phyloP scores from a whole-genome alignment of 2,113 vertebrate species.

The Oxygymnocypris stewartii region DNA sequence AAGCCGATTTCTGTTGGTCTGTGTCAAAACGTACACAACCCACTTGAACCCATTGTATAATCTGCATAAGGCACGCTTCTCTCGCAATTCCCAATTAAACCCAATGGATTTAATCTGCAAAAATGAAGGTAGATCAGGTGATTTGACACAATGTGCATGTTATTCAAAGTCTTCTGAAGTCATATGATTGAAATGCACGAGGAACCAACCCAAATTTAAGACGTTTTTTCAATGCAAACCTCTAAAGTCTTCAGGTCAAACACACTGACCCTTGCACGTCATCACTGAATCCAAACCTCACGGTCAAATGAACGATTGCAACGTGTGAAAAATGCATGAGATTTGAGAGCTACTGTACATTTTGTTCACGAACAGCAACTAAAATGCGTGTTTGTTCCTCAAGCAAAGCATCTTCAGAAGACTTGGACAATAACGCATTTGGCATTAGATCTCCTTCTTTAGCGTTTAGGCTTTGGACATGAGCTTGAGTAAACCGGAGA shows the following conservation, averaged over 20 bases:
- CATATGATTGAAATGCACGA: neutral
- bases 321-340: neutral
- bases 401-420: neutral
- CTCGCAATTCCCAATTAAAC: neutral
- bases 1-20: too few relatives aligned
- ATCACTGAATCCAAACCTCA: neutral
- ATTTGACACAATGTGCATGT: accelerated
- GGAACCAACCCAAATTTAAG: neutral
- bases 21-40: neutral
- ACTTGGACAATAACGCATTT: neutral
- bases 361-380: neutral
- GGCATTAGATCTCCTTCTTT: neutral
- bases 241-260: neutral
- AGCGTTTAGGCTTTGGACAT: too few relatives aligned
- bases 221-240: neutral
- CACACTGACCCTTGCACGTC: neutral
- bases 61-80: neutral
- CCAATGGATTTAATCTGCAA: neutral
- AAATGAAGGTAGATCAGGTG: neutral
- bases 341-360: neutral
- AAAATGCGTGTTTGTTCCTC: neutral
- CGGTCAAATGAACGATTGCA: too few relatives aligned
- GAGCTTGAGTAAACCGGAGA: slow-evolving; percentile 2
- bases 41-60: too few relatives aligned
- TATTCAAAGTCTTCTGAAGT: neutral